Evolutionary conservation across 2,113 vertebrate genomes (phyloP), one percentile per base, ranked within the genome.

Genomic region (Leptosomus discolor): DNA sequence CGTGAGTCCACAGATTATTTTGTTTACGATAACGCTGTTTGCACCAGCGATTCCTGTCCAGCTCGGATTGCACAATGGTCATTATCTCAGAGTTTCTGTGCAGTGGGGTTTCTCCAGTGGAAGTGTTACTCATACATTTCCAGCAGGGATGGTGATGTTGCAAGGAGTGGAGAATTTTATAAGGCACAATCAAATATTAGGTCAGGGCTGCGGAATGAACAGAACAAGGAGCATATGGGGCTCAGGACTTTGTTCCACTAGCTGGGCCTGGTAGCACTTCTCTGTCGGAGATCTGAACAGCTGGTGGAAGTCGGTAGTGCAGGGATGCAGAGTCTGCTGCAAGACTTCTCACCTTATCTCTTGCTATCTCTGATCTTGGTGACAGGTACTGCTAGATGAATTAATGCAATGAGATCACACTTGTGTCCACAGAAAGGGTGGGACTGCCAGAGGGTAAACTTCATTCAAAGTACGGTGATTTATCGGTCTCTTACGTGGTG

Each of bases 1-100:
- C 78, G 97, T 97, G 96, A 97, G 97, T 97, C 19, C 64, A 60
- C 71, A 3, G 73, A 34, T 92, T 85, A 9, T 76, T 74, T 88
- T 90, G 94, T 96, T 95, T 92, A 65, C 77, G 51, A 13, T 57
- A 50, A 68, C 30, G 20, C 64, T 17, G 3, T 60, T 74, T 54
- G 71, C 85, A 90, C n/a, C 90, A 88, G 75, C 3, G 26, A 19
- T 29, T 36, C 26, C 46, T 36, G 3, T 45, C 75, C 75, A n/a
- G 87, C 73, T 37, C 1, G 0, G 32, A 16, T 88, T 90, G 82
- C 79, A 64, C 97, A 92, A 88, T 11, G 11, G 37, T 32, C 64
- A 27, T 90, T 73, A 37, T 69, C 94, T 89, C 88, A 76, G 70
- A 79, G 58, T 48, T 93, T 88, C 90, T 90, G 67, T 90, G 88